phyloP scores from a whole-genome alignment of 1,140 invertebrate genomes.

The Tetramorium simillimum region DNA sequence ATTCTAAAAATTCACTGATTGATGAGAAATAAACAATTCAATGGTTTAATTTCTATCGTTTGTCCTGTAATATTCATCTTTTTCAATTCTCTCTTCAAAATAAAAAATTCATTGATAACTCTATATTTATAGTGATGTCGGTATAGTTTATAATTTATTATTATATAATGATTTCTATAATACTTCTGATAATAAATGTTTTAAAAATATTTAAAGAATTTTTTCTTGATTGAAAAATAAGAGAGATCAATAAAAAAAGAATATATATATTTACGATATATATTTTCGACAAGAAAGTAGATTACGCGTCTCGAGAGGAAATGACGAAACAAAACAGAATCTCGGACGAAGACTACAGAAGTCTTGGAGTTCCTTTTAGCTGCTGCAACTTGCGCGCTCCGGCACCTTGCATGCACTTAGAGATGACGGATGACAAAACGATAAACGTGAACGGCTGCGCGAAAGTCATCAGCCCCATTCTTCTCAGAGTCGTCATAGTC shows the following conservation, averaged over 20 bases:
- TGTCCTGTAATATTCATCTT: too few species aligned
- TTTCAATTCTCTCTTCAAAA: background rate
- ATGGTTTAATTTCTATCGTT: too few species aligned
- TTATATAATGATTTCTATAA: background rate
- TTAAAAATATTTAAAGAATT: background rate
- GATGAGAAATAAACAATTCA: background rate
- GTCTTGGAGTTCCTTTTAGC: slow-evolving; percentile 78
- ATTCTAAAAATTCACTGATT: background rate
- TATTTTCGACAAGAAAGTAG: slow-evolving; percentile 59
- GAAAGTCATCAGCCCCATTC: slow-evolving; percentile 70
- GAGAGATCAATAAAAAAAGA: background rate
- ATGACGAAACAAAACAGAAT: slow-evolving; percentile 62
- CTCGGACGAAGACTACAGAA: slow-evolving; percentile 69
- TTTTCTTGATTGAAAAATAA: background rate
- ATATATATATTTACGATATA: background rate
- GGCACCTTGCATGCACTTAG: slow-evolving; percentile 74
- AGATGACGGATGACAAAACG: slow-evolving; percentile 72
- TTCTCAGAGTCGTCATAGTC: slow-evolving; percentile 76
- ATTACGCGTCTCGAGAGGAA: slow-evolving; percentile 71
- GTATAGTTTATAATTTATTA: background rate
- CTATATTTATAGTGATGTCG: background rate
- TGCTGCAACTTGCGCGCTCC: slow-evolving; percentile 76
- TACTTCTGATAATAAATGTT: slow-evolving; percentile 1
- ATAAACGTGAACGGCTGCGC: slow-evolving; percentile 79
- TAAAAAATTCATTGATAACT: background rate